Evolutionary conservation across 2,113 vertebrate species (phyloP), one percentile per base, ranked within the genome.

Genomic region (Macquaria australasica): DNA sequence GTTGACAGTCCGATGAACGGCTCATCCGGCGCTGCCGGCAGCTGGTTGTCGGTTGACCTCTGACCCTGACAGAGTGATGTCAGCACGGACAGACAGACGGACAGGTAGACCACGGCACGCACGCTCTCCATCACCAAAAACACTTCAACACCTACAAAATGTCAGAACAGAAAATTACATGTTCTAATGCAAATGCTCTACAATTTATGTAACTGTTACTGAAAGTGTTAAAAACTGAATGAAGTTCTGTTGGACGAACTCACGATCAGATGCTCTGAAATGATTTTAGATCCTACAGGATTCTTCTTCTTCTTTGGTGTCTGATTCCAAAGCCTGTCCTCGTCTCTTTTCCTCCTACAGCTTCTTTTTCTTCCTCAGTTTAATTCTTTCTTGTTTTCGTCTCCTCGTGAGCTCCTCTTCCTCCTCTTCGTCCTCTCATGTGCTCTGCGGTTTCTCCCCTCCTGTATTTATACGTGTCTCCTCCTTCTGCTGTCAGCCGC

Each of bases 61-160:
- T 92, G 86, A 88, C 90, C 86, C 75, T 88, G 85, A 67, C 89
- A 89, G 7, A 92, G 73, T 4, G 89, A 86, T 25, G 89, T 82
- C 88, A 91, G 51, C 77, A 92, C 48, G 6, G 88, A 88, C 79
- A 94, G 82, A 88, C 87, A 92, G 79, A 94, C 48, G 39, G 89
- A 91, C 79, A 94, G 86, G 74, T 81, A 89, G 81, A 94, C 81
- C 0, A 79, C 72, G 0, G 83, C 74, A 43, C 90, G 84, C 8
- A 90, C 59, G 6, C 83, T 83, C 77, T 91, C 92, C 91, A 92
- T 92, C 56, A 12, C 56, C 62, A 48, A 8, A 64, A 56, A 25
- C 4, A 31, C 6, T 39, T 3, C 21, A 77, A 51, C 34, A 41
- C 39, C 51, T 72, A 8, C 66, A 83, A 64, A 59, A 9, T 3